These are phyloP conservation scores for Bombus ignitus DNA, from an alignment of 1,140 invertebrate genomes.

Conservation along the genomic window DNA sequence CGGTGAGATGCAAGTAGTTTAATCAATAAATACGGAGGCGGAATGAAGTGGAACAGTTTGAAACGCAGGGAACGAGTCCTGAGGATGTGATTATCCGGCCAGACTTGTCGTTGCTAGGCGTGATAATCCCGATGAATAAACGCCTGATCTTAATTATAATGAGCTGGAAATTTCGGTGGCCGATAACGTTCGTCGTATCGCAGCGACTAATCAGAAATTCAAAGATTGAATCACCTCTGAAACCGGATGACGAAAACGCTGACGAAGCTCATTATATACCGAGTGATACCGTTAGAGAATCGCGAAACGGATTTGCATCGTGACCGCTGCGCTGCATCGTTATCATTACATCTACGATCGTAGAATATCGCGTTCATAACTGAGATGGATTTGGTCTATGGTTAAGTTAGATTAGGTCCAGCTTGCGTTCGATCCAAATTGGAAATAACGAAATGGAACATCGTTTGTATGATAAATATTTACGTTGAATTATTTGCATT, in stretches of 20 bases:
- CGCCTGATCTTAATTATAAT: slow-evolving; percentile 8
- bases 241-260: not conserved
- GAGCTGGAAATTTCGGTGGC: not conserved
- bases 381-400: not conserved
- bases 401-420: not conserved
- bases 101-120: slow-evolving; percentile 35
- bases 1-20: not conserved
- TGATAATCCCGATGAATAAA: slow-evolving; percentile 28
- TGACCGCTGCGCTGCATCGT: not conserved
- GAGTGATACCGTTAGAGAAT: not conserved
- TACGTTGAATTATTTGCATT: too few species aligned
- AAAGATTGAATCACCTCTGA: not conserved
- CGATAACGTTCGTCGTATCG: not conserved
- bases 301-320: not conserved
- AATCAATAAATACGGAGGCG: slow-evolving; percentile 15
- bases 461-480: too few species aligned
- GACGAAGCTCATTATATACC: slow-evolving; percentile 3
- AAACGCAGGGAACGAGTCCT: slow-evolving; percentile 8
- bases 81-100: slow-evolving; percentile 28
- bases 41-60: slow-evolving; percentile 18
- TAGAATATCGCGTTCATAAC: not conserved
- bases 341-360: not conserved
- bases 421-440: not conserved
- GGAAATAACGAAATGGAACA: too few species aligned
- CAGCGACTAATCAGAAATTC: not conserved